Percentiles rank a stretch among this genome's conserved stretches.
These are phyloP conservation scores for Aphidius colemani DNA, from an alignment of 2,888 invertebrate species.

Conservation along the genomic window DNA sequence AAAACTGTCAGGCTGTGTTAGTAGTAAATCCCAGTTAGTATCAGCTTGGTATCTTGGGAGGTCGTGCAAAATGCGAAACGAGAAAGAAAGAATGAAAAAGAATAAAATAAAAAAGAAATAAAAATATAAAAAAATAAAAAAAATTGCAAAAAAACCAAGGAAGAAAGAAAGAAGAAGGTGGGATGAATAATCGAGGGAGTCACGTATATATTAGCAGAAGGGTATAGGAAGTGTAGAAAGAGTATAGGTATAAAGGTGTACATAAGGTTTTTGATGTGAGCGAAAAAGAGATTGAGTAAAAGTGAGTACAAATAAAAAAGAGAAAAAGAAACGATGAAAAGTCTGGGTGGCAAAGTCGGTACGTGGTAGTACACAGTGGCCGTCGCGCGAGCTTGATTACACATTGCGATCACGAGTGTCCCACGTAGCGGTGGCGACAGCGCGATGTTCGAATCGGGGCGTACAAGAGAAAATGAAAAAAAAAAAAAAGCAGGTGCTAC, in stretches of 20 bases:
- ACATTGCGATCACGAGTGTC: constrained; percentile 58
- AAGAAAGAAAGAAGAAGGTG: too few species aligned
- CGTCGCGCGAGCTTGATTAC: constrained; percentile 52
- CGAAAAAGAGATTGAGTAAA: constrained; percentile 3
- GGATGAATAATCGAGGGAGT: not conserved
- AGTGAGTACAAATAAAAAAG: not conserved
- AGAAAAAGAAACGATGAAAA: not conserved
- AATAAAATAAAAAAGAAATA: not conserved
- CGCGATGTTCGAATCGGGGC: constrained; percentile 15
- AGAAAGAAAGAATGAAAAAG: too few species aligned
- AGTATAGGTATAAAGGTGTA: not conserved
- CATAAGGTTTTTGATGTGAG: not conserved
- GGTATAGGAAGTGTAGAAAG: not conserved
- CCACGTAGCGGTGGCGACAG: constrained; percentile 41
- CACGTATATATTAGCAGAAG: not conserved
- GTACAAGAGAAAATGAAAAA: not conserved
- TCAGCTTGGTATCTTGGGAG: too few species aligned
- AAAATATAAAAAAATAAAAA: too few species aligned
- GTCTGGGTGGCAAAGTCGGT: constrained; percentile 10
- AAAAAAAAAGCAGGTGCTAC: not conserved
- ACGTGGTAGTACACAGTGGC: constrained; percentile 17
- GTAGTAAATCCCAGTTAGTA: too few species aligned
- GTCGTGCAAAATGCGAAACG: too few species aligned
- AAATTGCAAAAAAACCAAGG: too few species aligned
- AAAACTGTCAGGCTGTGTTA: too few species aligned